A percentile compares a stretch with the other conserved stretches of the same genome.
Evolutionary conservation across 2,888 invertebrate species (phyloP).

Genomic region (Tenthredo distinguenda): DNA sequence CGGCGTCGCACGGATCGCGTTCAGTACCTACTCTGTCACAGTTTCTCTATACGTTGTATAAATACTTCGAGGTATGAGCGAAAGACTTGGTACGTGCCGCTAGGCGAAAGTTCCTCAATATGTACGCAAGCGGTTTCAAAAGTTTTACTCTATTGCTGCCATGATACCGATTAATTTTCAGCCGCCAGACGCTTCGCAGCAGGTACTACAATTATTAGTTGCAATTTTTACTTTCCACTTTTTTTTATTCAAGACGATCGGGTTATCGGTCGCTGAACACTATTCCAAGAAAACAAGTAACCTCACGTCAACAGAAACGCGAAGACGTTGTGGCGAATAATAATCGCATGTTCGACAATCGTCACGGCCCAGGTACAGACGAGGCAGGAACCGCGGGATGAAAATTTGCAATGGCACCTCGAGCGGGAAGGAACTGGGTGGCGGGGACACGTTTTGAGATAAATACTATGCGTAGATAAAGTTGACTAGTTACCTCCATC

Average conservation of each 20-base stretch:
- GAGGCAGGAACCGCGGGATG: neutral
- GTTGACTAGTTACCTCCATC: constrained; percentile 69
- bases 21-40: neutral
- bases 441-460: neutral
- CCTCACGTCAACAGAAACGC: neutral
- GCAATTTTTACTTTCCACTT: neutral
- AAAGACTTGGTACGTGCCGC: neutral
- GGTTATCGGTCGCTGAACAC: neutral
- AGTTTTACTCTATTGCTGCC: neutral
- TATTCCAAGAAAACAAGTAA: neutral
- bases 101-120: neutral
- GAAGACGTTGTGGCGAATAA: neutral
- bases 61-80: neutral
- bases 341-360: neutral
- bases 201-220: neutral
- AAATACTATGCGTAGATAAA: neutral
- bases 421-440: neutral
- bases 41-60: neutral
- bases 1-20: neutral
- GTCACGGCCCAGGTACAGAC: neutral
- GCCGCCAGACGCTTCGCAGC: neutral
- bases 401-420: constrained; percentile 5
- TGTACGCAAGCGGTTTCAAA: neutral
- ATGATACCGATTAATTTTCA: neutral
- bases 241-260: neutral